Evolutionary conservation across 2,888 invertebrate species (phyloP), one percentile per base, ranked within the genome.

Genomic region (Idaea straminata): DNA sequence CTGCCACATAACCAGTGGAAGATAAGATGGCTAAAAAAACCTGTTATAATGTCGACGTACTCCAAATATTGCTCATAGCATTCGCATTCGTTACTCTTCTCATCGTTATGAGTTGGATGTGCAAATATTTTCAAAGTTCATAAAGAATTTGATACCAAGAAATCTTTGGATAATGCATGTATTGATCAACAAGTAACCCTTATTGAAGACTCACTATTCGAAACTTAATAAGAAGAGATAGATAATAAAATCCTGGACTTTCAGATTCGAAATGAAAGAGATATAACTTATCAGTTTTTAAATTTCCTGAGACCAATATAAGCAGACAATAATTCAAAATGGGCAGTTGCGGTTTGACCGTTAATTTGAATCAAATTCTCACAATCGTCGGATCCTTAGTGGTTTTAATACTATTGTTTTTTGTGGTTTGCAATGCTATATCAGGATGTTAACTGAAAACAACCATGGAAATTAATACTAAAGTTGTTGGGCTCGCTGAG

Each of bases 51-150:
- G 63, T 89, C 0, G 88, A 89, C 57, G 25, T 87, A 0, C 61
- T 87, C 0, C 87, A 88, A 77, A 59, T 89, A 0, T 16, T 88
- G 0, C 63, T 88, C 0, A 84, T 88, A 0, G 84, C 87, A 0
- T 83, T 89, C 13, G 86, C 88, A 0, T 89, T 89, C 47, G 84
- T 88, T 0, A 84, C 84, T 0, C 65, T 90, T 0, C 77, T 89
- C 0, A 73, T 89, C 3, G 80, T 88, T 0, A 81, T 89, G 79
- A 89, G 82, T 36, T 90, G 87, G 85, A 85, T 90, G 84, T 89
- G 87, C 73, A 89, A 87, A 66, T 87, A 86, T 62, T 85, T 85
- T 59, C 83, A 84, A 71, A 75, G 80, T 4, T 64, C 74, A 0
- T 81, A 66, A 47, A 47, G 47, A 47, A 47, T 47, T 47, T 6